Percentiles rank a stretch among this genome's conserved stretches.
Evolutionary conservation across 2,797 vertebrate species (phyloP).

Genomic region (Dryobates pubescens): DNA sequence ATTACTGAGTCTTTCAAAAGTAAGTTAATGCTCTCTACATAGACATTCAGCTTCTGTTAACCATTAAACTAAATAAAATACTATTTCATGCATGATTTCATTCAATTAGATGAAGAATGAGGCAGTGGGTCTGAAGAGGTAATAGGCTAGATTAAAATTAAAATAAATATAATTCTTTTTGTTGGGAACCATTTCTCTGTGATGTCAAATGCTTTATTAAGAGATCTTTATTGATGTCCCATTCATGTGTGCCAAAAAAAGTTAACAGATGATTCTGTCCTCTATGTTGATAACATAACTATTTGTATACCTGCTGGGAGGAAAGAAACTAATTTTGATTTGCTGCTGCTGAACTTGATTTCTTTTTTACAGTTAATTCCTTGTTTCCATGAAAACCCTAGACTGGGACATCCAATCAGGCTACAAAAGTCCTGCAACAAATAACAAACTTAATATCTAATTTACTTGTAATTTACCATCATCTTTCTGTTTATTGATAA

Average conservation of each 20-base stretch:
- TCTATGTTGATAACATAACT: not conserved
- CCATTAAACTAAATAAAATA: constrained; percentile 70
- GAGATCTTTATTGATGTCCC: not conserved
- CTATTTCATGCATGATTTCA: constrained; percentile 74
- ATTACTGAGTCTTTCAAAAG: constrained; percentile 59
- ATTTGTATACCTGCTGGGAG: not conserved
- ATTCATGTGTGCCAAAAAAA: not conserved
- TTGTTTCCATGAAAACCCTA: not conserved
- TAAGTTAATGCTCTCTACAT: constrained; percentile 42
- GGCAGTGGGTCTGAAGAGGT: not conserved
- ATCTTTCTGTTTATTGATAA: not conserved
- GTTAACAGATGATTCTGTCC: not conserved
- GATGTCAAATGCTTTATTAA: constrained; percentile 53
- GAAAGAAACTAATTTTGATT: constrained; percentile 21
- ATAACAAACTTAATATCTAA: not conserved
- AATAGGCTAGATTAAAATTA: not conserved
- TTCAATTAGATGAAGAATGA: constrained; percentile 21
- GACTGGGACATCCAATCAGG: not conserved
- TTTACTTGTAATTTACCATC: not conserved
- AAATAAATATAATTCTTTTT: not conserved
- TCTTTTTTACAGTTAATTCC: not conserved
- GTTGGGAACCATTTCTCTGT: not conserved
- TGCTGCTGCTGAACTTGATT: not conserved
- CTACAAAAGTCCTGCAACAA: not conserved
- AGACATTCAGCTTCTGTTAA: constrained; percentile 44